These are phyloP conservation scores for Carcina quercana DNA, from an alignment of 2,888 invertebrate genomes.

Conservation along the genomic window DNA sequence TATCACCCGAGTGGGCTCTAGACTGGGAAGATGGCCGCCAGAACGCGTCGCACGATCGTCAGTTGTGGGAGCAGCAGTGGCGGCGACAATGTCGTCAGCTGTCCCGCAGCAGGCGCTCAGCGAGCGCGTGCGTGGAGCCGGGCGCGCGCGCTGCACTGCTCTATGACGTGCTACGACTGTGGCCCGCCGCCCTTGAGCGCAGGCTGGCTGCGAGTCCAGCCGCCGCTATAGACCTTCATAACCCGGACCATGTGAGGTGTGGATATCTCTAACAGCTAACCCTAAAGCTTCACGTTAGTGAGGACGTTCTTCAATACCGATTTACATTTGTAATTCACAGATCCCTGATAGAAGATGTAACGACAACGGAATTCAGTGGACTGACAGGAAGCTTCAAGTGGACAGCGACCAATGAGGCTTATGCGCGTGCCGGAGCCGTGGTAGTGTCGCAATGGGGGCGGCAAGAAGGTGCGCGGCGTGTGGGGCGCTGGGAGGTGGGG, in stretches of 20 bases:
- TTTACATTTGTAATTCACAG: slow-evolving; percentile 22
- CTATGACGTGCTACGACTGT: slow-evolving; percentile 49
- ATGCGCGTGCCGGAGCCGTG: slow-evolving; percentile 22
- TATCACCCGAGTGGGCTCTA: slow-evolving; percentile 38
- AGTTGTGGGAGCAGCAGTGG: slow-evolving; percentile 26
- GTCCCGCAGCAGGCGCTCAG: slow-evolving; percentile 8
- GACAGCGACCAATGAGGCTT: slow-evolving; percentile 32
- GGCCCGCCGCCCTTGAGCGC: slow-evolving; percentile 38
- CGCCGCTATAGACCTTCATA: slow-evolving; percentile 44
- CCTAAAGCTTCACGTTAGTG: too few relatives aligned
- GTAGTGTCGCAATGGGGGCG: slow-evolving; percentile 78
- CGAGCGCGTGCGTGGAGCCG: slow-evolving; percentile 13
- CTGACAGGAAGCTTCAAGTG: slow-evolving; percentile 48
- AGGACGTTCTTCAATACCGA: neutral
- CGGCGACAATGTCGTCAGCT: slow-evolving; percentile 15
- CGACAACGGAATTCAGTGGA: slow-evolving; percentile 28
- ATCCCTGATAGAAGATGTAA: slow-evolving; percentile 30
- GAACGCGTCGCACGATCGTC: slow-evolving; percentile 7
- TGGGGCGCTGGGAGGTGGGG: slow-evolving; percentile 81
- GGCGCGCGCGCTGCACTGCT: slow-evolving; percentile 42
- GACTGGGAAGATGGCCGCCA: slow-evolving; percentile 25
- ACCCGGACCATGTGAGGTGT: slow-evolving; percentile 31
- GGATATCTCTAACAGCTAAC: neutral
- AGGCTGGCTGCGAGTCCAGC: slow-evolving; percentile 28
- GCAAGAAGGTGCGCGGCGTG: slow-evolving; percentile 57